Evolutionary conservation across 2,888 invertebrate species (phyloP).

Genomic region (Aphidius colemani): DNA sequence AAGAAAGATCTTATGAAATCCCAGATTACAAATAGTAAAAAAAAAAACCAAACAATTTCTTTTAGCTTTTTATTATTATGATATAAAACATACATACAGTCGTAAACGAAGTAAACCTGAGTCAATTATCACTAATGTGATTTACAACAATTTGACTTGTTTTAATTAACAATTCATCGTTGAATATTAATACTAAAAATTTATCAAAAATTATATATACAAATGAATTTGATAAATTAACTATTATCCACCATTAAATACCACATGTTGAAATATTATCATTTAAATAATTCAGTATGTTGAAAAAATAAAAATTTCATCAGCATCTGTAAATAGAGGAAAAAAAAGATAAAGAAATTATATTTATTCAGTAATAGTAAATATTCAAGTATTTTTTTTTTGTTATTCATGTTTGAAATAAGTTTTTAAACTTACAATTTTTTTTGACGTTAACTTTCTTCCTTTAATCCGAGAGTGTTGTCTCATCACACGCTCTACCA

Average conservation of each 20-base stretch:
- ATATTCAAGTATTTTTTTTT: too few species aligned
- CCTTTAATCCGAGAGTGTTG: constrained; percentile 33
- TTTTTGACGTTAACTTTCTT: background rate
- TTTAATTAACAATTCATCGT: background rate
- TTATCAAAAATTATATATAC: background rate
- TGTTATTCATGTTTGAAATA: too few species aligned
- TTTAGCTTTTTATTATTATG: background rate
- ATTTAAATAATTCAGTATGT: background rate
- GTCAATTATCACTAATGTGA: constrained; percentile 7
- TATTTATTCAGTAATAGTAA: too few species aligned
- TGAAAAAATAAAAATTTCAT: too few species aligned
- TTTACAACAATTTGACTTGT: constrained; percentile 1
- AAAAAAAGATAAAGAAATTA: too few species aligned
- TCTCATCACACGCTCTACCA: constrained; percentile 63
- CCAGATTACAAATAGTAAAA: constrained; percentile 13
- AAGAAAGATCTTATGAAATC: background rate
- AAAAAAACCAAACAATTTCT: too few species aligned
- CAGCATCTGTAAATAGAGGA: too few species aligned
- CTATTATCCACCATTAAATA: too few species aligned
- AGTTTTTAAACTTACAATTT: too few species aligned
- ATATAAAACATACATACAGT: background rate
- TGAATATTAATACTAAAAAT: constrained; percentile 2
- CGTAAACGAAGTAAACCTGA: constrained; percentile 4
- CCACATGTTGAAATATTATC: too few species aligned
- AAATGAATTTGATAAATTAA: too few species aligned